A percentile compares a stretch with the other conserved stretches of the same genome.
These are phyloP conservation scores for Epistrophe eligans DNA, from an alignment of 2,888 invertebrate genomes.

Conservation along the genomic window DNA sequence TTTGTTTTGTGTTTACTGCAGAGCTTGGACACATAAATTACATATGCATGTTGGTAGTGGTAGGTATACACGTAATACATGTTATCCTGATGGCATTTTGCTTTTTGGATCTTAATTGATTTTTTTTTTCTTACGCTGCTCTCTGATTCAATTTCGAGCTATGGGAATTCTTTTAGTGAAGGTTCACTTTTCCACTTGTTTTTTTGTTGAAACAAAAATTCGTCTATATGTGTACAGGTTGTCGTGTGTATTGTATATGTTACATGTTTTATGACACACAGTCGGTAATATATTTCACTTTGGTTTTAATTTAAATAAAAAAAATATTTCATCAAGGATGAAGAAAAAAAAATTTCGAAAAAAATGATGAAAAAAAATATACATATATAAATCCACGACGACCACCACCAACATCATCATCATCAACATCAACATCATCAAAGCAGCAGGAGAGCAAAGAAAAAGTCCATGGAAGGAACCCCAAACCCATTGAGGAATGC, in stretches of 20 bases:
- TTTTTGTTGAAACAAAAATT: conserved; percentile 48
- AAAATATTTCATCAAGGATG: conserved; percentile 61
- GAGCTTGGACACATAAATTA: conserved; percentile 32
- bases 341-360: conserved; percentile 12
- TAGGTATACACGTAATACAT: background rate
- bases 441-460: conserved; percentile 42
- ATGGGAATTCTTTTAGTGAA: conserved; percentile 71
- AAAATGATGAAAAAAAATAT: conserved; percentile 13
- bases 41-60: conserved; percentile 12
- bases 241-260: background rate
- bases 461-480: conserved; percentile 27
- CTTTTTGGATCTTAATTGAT: conserved; percentile 71
- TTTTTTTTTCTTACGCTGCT: conserved; percentile 70
- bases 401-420: background rate
- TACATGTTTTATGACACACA: conserved; percentile 67
- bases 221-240: background rate
- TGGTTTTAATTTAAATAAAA: conserved; percentile 75
- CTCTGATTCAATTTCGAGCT: conserved; percentile 69
- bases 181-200: conserved; percentile 47
- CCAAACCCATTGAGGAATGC: conserved; percentile 34
- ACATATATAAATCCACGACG: conserved; percentile 1
- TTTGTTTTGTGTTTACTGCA: conserved; percentile 44
- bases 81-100: conserved; percentile 26
- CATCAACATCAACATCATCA: background rate
- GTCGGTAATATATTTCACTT: conserved; percentile 69